phyloP scores from a whole-genome alignment of 2,888 invertebrate genomes.

The Campopleginae sp. region DNA sequence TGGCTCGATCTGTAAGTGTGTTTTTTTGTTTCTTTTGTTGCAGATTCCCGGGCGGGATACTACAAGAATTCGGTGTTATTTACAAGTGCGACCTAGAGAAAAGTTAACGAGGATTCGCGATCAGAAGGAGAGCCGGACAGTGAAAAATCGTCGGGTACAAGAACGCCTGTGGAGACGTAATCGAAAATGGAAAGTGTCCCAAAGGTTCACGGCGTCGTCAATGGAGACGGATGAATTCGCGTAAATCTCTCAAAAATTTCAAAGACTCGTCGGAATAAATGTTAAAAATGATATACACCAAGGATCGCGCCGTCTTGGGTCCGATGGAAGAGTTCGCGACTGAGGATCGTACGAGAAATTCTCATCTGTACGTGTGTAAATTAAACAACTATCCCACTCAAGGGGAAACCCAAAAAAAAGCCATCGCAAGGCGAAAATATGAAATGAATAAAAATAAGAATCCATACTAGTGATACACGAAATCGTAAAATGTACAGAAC shows the following conservation, averaged over 20 bases:
- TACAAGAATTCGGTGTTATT: constrained; percentile 96
- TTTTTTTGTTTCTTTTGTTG: constrained; percentile 74
- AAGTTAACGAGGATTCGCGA: constrained; percentile 73
- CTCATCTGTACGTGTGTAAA: constrained; percentile 46
- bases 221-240: constrained; percentile 40
- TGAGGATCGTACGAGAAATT: constrained; percentile 1
- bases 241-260: constrained; percentile 44
- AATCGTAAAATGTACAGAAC: constrained; percentile 59
- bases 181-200: constrained; percentile 60
- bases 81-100: constrained; percentile 91
- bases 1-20: constrained; percentile 24
- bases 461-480: constrained; percentile 46
- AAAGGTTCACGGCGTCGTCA: constrained; percentile 23
- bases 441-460: constrained; percentile 7
- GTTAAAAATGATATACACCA: neutral
- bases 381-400: constrained; percentile 48
- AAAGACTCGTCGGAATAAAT: neutral
- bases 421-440: neutral
- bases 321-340: constrained; percentile 6
- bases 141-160: constrained; percentile 68
- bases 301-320: constrained; percentile 2
- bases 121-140: constrained; percentile 61
- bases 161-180: constrained; percentile 62
- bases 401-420: constrained; percentile 30
- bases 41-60: constrained; percentile 87